Conservation (phyloP, 2,888 invertebrate genomes). For the Catocala nupta region DNA sequence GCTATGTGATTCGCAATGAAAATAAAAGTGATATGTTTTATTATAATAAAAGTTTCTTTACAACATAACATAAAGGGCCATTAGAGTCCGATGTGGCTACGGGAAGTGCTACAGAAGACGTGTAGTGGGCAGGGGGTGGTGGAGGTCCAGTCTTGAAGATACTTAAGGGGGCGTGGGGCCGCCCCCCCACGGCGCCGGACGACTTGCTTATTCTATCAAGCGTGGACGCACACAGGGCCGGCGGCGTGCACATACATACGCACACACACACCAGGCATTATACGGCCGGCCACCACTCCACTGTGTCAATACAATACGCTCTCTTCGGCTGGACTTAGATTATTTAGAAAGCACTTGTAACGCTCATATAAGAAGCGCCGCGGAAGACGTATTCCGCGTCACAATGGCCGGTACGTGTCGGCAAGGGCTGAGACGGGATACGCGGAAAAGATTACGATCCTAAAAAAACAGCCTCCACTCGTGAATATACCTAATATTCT, state of each 20-base stretch:
- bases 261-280: conserved; percentile 79
- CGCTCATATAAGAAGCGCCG: conserved; percentile 87
- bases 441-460: conserved; percentile 85
- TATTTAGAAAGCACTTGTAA: conserved; percentile 89
- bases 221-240: conserved; percentile 77
- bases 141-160: conserved; percentile 86
- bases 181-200: conserved; percentile 76
- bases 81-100: conserved; percentile 82
- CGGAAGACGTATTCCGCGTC: conserved; percentile 85
- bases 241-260: conserved; percentile 61
- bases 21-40: conserved; percentile 14
- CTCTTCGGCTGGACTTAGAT: conserved; percentile 88
- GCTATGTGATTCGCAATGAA: neutral
- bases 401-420: conserved; percentile 87
- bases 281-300: conserved; percentile 87
- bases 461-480: conserved; percentile 85
- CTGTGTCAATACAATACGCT: conserved; percentile 88
- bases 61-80: conserved; percentile 80
- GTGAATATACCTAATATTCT: conserved; percentile 80
- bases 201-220: conserved; percentile 88
- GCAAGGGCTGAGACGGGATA: conserved; percentile 79
- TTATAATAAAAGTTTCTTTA: conserved; percentile 56
- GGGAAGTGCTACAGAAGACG: conserved; percentile 84
- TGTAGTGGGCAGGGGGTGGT: conserved; percentile 82
- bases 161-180: conserved; percentile 72